Percentiles rank a stretch among this genome's conserved stretches.
These are phyloP conservation scores for Pseudotriccus pelzelni DNA, from an alignment of 2,797 vertebrate species.

Conservation along the genomic window DNA sequence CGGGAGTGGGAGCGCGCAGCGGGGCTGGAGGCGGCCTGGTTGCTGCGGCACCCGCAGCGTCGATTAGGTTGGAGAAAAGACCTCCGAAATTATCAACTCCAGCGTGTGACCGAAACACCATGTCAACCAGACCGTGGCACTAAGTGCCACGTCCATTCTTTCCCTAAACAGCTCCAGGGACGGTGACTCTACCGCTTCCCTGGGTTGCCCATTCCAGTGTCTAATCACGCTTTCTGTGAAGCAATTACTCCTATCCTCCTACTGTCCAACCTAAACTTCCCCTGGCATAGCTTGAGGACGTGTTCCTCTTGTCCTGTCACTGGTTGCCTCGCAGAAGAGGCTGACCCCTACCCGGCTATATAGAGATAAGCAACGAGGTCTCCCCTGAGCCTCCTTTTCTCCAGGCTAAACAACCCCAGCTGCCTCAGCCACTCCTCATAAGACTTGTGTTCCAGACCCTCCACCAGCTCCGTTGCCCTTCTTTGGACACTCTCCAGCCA, in stretches of 20 bases:
- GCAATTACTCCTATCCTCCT: background rate
- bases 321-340: background rate
- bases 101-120: background rate
- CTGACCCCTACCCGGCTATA: background rate
- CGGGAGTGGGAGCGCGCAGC: no score
- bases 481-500: no score
- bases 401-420: background rate
- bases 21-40: no score
- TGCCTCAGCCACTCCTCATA: background rate
- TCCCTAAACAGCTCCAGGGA: background rate
- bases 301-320: no score
- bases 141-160: background rate
- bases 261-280: no score
- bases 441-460: background rate
- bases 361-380: no score
- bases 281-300: background rate
- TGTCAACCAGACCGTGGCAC: no score
- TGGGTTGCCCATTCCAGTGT: background rate
- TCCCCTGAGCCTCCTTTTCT: background rate
- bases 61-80: background rate
- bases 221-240: background rate
- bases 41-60: fast-evolving
- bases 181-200: background rate
- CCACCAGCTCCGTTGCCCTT: background rate
- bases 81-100: no score